Evolutionary conservation across 1,140 invertebrate species (phyloP).

Genomic region (Cotesia typhae): DNA sequence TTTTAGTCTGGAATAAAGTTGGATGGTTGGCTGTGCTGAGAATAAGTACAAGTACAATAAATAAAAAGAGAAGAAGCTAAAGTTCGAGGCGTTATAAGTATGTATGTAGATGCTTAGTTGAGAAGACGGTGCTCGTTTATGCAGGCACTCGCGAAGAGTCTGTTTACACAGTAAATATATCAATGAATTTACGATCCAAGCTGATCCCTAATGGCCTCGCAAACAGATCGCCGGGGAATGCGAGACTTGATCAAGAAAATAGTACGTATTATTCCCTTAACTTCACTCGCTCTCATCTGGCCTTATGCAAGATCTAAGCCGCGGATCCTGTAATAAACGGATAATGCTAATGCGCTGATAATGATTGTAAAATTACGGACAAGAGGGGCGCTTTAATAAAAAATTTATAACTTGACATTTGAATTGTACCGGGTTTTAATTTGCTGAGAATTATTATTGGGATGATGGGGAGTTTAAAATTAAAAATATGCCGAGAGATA

Average conservation of each 20-base stretch:
- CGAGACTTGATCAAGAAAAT: slow-evolving; percentile 14
- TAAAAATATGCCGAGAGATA: not conserved
- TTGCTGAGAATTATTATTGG: not conserved
- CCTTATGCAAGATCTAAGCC: too few species aligned
- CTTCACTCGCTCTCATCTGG: too few species aligned
- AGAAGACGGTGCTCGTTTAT: not conserved
- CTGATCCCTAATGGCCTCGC: slow-evolving; percentile 61
- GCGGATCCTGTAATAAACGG: too few species aligned
- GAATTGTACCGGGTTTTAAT: too few species aligned
- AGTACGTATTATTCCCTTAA: slow-evolving; percentile 8
- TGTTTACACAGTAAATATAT: slow-evolving; percentile 63
- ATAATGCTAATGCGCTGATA: slow-evolving; percentile 7
- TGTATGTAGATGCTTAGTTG: not conserved
- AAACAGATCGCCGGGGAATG: slow-evolving; percentile 61
- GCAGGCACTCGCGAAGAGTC: slow-evolving; percentile 24
- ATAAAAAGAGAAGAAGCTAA: not conserved
- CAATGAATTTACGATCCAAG: slow-evolving; percentile 59
- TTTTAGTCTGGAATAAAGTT: too few species aligned
- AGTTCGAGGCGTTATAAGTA: slow-evolving; percentile 6
- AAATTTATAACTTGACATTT: too few species aligned
- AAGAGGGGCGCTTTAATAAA: not conserved
- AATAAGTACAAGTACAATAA: too few species aligned
- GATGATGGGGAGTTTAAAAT: not conserved
- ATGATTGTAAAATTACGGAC: not conserved
- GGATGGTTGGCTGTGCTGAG: too few species aligned